These are phyloP conservation scores for Periphyllus acericola DNA, from an alignment of 2,888 invertebrate genomes.

Conservation along the genomic window DNA sequence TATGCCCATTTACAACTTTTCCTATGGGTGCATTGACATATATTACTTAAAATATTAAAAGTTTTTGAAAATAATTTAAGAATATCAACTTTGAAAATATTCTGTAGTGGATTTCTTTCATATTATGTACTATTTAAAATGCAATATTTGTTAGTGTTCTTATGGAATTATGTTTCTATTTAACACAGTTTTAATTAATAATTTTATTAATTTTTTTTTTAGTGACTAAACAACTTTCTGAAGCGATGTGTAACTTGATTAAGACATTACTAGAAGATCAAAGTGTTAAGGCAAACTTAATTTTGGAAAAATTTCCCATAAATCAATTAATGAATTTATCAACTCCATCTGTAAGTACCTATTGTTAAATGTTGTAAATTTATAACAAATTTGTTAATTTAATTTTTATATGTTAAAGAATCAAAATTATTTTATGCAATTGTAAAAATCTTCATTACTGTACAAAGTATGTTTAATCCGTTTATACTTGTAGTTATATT, in stretches of 20 bases:
- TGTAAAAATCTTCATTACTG: no score
- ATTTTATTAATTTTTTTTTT: neutral
- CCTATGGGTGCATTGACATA: no score
- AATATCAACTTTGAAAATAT: neutral
- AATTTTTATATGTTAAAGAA: constrained; percentile 2
- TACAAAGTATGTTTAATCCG: no score
- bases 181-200: neutral
- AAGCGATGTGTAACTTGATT: constrained; percentile 45
- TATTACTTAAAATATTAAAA: no score
- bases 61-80: no score
- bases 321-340: constrained; percentile 23
- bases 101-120: neutral
- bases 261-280: constrained; percentile 35
- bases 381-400: neutral
- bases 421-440: neutral
- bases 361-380: neutral
- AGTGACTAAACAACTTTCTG: constrained; percentile 37
- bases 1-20: no score
- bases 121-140: neutral
- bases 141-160: neutral
- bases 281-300: constrained; percentile 26
- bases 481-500: no score
- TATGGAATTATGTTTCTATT: neutral
- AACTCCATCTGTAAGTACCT: constrained; percentile 46
- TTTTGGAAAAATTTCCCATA: constrained; percentile 47